Evolutionary conservation across 2,113 vertebrate genomes (phyloP).

Genomic region (Stigmatopora nigra): DNA sequence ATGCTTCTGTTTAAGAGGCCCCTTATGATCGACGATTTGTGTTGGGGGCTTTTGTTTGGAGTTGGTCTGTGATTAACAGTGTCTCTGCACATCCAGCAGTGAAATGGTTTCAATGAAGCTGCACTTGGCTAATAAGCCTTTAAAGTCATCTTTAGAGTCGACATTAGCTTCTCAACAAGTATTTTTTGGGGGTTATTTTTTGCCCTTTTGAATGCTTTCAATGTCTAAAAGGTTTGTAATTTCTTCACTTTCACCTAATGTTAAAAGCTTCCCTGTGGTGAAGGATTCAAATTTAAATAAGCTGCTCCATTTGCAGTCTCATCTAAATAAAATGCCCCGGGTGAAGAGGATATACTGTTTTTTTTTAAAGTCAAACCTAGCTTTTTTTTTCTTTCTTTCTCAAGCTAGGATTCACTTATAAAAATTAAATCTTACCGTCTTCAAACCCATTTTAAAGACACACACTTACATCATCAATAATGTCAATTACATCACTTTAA

Average conservation of each 20-base stretch:
- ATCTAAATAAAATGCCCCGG: not conserved
- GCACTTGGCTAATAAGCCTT: constrained; percentile 6
- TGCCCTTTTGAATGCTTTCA: not conserved
- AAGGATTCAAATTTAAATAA: not conserved
- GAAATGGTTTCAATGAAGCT: constrained; percentile 26
- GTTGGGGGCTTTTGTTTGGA: constrained; percentile 51
- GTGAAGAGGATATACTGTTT: not conserved
- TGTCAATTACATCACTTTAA: not conserved
- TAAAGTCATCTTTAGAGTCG: not conserved
- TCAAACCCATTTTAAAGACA: not conserved
- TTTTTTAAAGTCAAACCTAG: not conserved
- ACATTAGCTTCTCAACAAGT: not conserved
- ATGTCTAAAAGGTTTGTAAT: not conserved
- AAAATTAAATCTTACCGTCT: not conserved
- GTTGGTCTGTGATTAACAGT: constrained; percentile 46
- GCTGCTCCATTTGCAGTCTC: not conserved
- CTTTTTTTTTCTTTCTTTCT: not conserved
- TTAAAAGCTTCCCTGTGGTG: not conserved
- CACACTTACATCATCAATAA: not conserved
- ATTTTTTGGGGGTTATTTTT: not conserved
- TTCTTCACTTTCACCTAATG: not conserved
- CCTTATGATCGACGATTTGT: constrained; percentile 52
- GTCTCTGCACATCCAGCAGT: constrained; percentile 21
- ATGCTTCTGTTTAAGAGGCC: constrained; percentile 47
- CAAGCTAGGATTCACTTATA: not conserved